Conservation (phyloP, 2,797 vertebrate genomes). For the Tragopan temminckii region DNA sequence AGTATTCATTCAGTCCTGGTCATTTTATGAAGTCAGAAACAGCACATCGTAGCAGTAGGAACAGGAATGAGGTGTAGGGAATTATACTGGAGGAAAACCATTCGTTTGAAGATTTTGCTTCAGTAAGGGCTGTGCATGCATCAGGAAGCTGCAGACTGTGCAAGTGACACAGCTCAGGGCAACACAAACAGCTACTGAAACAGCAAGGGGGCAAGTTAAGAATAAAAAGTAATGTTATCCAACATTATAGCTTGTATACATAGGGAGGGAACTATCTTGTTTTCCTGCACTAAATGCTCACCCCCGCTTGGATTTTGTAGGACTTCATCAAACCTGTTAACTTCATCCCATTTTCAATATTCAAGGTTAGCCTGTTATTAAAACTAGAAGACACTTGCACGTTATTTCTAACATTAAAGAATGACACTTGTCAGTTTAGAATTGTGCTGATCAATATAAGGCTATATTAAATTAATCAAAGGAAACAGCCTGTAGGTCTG, state of each 20-base stretch:
- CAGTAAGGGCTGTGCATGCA: not conserved
- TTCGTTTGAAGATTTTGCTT: not conserved
- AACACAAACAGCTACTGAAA: not conserved
- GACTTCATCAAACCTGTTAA: not conserved
- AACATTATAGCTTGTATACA: not conserved
- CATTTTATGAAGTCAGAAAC: not conserved
- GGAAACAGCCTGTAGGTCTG: not conserved
- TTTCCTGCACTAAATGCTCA: not conserved
- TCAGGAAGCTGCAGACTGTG: not conserved
- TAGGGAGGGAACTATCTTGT: not conserved
- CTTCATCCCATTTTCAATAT: not conserved
- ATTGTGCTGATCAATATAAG: constrained; percentile 44
- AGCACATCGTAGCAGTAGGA: not conserved
- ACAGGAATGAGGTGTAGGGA: not conserved
- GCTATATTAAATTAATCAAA: not conserved
- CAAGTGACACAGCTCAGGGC: not conserved
- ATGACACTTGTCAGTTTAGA: not conserved
- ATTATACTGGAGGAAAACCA: fast-evolving
- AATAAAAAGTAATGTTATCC: not conserved
- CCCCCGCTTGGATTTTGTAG: not conserved
- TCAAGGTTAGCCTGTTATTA: not conserved
- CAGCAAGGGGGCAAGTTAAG: not conserved
- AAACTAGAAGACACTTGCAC: not conserved
- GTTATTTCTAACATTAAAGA: not conserved
- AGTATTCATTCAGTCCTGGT: not conserved